A percentile compares a stretch with the other conserved stretches of the same genome.
These are phyloP conservation scores for Amblyjoppa proteus DNA, from an alignment of 2,888 invertebrate species.

Conservation along the genomic window DNA sequence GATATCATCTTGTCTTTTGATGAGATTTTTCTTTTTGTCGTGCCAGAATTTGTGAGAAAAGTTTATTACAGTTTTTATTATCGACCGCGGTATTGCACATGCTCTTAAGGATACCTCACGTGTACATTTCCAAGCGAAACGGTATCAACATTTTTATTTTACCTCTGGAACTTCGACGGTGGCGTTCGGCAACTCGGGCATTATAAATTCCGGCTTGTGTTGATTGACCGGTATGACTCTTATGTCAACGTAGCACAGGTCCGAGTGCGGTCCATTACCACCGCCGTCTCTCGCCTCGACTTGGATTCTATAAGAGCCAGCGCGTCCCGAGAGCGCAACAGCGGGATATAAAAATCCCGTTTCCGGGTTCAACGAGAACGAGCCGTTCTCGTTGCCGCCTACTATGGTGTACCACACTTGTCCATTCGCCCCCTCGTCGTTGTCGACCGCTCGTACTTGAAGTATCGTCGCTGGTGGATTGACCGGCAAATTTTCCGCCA, in stretches of 20 bases:
- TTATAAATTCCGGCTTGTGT: conserved; percentile 92
- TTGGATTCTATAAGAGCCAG: conserved; percentile 87
- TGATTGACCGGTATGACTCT: conserved; percentile 93
- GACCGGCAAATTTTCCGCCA: conserved; percentile 93
- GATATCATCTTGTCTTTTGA: too few species aligned
- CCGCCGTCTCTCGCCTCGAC: conserved; percentile 93
- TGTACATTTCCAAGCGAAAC: neutral
- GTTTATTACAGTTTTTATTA: too few species aligned
- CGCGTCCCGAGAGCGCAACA: conserved; percentile 89
- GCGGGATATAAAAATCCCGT: conserved; percentile 94
- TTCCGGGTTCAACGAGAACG: conserved; percentile 91
- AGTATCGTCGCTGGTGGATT: conserved; percentile 92
- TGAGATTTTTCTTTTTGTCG: too few species aligned
- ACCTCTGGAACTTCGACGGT: conserved; percentile 95
- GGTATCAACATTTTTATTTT: conserved; percentile 68
- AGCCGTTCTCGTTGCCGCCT: conserved; percentile 89
- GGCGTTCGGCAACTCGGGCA: conserved; percentile 91
- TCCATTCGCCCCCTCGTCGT: conserved; percentile 92
- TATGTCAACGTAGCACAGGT: conserved; percentile 91
- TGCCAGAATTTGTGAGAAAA: too few species aligned
- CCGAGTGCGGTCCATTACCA: conserved; percentile 89
- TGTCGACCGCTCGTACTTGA: conserved; percentile 91
- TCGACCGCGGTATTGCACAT: neutral
- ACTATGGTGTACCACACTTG: conserved; percentile 91
- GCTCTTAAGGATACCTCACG: neutral